Evolutionary conservation across 2,113 vertebrate species (phyloP).

Genomic region (Amia ocellicauda): DNA sequence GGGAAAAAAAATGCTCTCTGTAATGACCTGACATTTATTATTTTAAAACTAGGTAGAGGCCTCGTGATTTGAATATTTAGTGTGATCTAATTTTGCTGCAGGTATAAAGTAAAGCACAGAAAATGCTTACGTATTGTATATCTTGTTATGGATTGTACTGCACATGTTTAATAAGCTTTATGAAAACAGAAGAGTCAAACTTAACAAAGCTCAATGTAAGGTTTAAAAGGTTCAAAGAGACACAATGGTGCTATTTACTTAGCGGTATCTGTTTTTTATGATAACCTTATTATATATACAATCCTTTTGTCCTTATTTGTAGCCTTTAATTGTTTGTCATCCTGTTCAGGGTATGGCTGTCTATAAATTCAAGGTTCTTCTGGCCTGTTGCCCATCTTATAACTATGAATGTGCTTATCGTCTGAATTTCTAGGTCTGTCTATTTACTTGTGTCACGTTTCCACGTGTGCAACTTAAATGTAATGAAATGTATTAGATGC

Average conservation of each 20-base stretch:
- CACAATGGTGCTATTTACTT: no score
- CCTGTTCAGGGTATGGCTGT: no score
- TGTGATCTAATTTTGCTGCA: constrained; percentile 41
- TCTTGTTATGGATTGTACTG: not conserved
- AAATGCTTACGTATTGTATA: constrained; percentile 38
- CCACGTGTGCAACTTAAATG: constrained; percentile 53
- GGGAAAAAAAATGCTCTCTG: constrained; percentile 66
- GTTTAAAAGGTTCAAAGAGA: no score
- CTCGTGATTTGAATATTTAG: constrained; percentile 69
- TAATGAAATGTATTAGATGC: constrained; percentile 61
- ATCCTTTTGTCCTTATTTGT: no score
- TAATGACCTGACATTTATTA: constrained; percentile 75
- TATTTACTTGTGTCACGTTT: constrained; percentile 41
- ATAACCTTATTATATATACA: no score
- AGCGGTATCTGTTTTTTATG: no score
- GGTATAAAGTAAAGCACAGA: constrained; percentile 40
- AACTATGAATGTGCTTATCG: no score
- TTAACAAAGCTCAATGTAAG: no score
- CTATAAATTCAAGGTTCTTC: no score
- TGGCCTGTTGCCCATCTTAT: no score
- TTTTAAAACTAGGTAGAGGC: constrained; percentile 59
- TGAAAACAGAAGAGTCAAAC: no score
- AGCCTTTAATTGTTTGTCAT: no score
- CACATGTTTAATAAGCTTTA: constrained; percentile 3
- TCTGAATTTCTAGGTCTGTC: constrained; percentile 52